phyloP scores from a whole-genome alignment of 2,797 vertebrate species.

The Leucoraja ocellata region DNA sequence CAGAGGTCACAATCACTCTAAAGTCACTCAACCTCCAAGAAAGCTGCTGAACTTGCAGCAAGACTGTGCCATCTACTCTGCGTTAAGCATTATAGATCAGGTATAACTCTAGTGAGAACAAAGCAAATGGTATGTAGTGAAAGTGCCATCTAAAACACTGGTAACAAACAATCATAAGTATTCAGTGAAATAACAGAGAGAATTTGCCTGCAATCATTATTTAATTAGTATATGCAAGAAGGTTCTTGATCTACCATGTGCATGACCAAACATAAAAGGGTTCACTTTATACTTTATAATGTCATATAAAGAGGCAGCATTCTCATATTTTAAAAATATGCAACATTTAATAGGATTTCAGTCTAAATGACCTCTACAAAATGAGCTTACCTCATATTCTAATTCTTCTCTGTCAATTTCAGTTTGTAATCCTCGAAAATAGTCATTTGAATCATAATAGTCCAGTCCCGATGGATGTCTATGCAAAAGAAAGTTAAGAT shows the following conservation, averaged over 20 bases:
- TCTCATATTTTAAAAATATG: neutral
- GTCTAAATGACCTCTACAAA: neutral
- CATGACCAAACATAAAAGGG: neutral
- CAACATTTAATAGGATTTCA: neutral
- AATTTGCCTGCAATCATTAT: neutral
- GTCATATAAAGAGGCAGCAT: neutral
- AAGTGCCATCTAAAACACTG: neutral
- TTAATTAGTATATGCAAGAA: neutral
- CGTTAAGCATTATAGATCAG: neutral
- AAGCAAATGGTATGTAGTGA: neutral
- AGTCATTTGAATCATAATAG: constrained; percentile 87
- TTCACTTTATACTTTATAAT: neutral
- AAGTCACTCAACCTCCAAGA: no score
- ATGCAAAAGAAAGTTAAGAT: constrained; percentile 42
- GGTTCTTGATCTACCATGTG: neutral
- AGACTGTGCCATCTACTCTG: no score
- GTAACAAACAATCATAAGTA: no score
- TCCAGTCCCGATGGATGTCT: constrained; percentile 78
- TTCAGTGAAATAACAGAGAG: neutral
- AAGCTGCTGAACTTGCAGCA: no score
- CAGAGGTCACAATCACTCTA: no score
- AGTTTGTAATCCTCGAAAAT: constrained; percentile 83
- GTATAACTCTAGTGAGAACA: neutral
- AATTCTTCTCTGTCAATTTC: constrained; percentile 93
- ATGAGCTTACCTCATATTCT: constrained; percentile 79